Base-by-base conservation (phyloP, 2,888 invertebrate species). In the Napeogenes sylphis region DNA sequence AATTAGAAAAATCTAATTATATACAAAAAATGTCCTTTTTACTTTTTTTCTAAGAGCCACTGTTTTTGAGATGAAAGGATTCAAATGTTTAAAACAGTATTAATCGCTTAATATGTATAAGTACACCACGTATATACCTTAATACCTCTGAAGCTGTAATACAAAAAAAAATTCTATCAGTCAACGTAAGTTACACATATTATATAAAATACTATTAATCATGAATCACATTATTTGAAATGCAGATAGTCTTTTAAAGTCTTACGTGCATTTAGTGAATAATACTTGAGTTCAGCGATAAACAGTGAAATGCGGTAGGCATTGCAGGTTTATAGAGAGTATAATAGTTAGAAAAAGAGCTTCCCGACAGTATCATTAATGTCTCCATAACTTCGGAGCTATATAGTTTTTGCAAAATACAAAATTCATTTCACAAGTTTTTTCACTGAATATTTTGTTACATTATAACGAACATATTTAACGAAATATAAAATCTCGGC, bases 241-340 rank as follows among this genome's bases (percentile, higher is more conserved):
- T 45, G 42, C 47, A 55, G 47, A 58, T 55, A 51, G 58, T 51
- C 21, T 46, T 58, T 63, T 42, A 59, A 55, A 55, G 55, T 60
- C 33, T 35, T 55, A 60, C 45, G 59, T 55, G 58, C 59, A 57
- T 60, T 57, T 56, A 64, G 58, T 54, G 58, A 64, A 61, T 64
- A 61, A 61, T 64, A 64, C 58, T 58, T 38, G 56, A 61, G 56
- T 51, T 33, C 53, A 58, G 61, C 56, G 58, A 59, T 64, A 59
- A 61, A 75, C 72, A 75, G 71, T 76, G 76, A 78, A 75, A 75
- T 3, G 42, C 70, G 76, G 78, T 79, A 78, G 79, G 80, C 82
- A 80, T 75, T 83, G 80, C 79, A 79, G 80, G 63, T 73, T 68
- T 68, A 59, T 60, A 64, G 69, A 79, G 75, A 75, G 78, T 75